Conservation (phyloP, 2,113 vertebrate species). For the Gallinago undulata region DNA sequence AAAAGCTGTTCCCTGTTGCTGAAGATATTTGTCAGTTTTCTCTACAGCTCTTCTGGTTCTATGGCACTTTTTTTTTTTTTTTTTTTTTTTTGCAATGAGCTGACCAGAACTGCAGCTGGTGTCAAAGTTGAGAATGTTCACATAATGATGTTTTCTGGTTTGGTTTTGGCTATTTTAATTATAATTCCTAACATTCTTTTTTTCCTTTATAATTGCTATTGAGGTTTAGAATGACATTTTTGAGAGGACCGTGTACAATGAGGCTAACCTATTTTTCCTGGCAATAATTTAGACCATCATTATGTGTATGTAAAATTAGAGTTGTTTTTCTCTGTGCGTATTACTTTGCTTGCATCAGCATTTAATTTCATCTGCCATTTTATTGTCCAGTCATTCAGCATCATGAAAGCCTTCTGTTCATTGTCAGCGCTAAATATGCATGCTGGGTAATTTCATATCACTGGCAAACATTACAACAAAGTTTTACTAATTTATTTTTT, state of each 20-base stretch:
- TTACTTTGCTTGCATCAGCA: slow-evolving; percentile 37
- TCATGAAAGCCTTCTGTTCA: slow-evolving; percentile 7
- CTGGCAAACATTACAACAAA: neutral
- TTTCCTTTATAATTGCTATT: neutral
- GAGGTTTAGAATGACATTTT: neutral
- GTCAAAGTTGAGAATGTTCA: neutral
- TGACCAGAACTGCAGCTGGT: neutral
- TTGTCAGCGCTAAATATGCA: neutral
- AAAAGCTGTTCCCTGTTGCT: neutral
- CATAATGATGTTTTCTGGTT: neutral
- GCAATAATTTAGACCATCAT: neutral
- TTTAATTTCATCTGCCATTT: slow-evolving; percentile 37
- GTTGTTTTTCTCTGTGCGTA: neutral
- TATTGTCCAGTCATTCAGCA: neutral
- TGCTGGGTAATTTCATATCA: neutral
- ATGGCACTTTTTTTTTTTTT: neutral
- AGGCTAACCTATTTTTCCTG: neutral
- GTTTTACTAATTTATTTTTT: neutral
- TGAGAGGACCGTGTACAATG: neutral
- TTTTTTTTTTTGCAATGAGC: neutral
- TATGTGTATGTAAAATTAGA: neutral
- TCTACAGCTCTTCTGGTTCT: neutral
- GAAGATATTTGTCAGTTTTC: neutral
- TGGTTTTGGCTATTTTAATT: neutral
- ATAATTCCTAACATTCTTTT: neutral